phyloP scores from a whole-genome alignment of 1,140 invertebrate species.

The Calliopsis andreniformis region DNA sequence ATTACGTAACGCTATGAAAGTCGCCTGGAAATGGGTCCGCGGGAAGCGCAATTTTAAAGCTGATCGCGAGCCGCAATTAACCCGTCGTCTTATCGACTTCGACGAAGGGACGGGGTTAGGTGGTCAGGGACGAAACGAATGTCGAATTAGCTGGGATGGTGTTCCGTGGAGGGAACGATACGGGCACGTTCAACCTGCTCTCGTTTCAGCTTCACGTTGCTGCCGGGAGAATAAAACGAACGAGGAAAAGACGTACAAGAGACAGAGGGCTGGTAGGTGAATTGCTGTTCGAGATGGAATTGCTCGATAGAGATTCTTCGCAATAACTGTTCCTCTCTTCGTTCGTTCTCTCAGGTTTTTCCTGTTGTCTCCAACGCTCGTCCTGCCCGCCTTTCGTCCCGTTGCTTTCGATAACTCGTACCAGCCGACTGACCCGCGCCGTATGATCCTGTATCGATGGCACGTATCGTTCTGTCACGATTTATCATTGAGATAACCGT shows the following conservation, averaged over 20 bases:
- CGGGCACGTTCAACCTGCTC: neutral
- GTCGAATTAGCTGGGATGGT: constrained; percentile 51
- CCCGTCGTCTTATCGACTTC: neutral
- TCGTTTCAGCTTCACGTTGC: neutral
- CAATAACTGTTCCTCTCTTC: constrained; percentile 54
- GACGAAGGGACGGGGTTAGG: neutral
- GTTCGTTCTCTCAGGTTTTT: neutral
- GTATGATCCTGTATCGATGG: constrained; percentile 38
- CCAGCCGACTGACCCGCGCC: constrained; percentile 33
- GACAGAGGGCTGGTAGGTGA: constrained; percentile 35
- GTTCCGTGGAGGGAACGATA: constrained; percentile 14
- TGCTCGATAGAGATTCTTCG: constrained; percentile 56
- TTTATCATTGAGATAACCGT: constrained; percentile 61
- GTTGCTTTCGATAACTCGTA: constrained; percentile 61
- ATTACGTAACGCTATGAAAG: constrained; percentile 21
- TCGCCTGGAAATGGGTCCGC: no score
- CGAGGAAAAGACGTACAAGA: constrained; percentile 5
- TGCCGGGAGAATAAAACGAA: neutral
- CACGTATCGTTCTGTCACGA: constrained; percentile 63
- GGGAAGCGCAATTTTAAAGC: no score
- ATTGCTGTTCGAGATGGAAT: constrained; percentile 55
- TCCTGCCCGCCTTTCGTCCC: constrained; percentile 18
- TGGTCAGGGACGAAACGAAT: constrained; percentile 23
- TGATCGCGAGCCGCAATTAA: constrained; percentile 5
- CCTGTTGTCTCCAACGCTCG: neutral